Conservation (phyloP, 2,113 vertebrate genomes). For the Elephantulus edwardii region DNA sequence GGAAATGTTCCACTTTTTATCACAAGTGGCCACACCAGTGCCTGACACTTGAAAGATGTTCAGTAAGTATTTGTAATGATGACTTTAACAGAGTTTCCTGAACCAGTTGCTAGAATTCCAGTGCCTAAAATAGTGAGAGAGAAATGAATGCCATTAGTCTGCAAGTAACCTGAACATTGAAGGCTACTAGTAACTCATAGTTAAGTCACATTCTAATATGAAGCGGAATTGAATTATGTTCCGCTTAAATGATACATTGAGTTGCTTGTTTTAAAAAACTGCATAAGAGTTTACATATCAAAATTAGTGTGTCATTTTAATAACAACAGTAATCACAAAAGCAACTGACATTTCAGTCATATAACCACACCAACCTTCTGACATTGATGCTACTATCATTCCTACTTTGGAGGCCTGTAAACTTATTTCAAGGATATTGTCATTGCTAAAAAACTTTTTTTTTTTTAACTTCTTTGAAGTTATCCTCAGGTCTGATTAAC, state of each 20-base stretch:
- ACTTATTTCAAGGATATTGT: slow-evolving; percentile 33
- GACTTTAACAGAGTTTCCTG: slow-evolving; percentile 7
- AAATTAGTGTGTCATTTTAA: slow-evolving; percentile 43
- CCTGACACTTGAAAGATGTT: neutral
- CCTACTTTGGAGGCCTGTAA: neutral
- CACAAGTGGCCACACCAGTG: neutral
- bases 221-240: slow-evolving; percentile 10
- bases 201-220: neutral
- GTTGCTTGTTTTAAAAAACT: slow-evolving; percentile 35
- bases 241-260: neutral
- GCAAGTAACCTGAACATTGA: neutral
- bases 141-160: neutral
- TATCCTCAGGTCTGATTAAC: slow-evolving; percentile 24
- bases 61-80: slow-evolving; percentile 7
- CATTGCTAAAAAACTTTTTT: neutral
- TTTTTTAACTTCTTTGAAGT: slow-evolving; percentile 16
- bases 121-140: neutral
- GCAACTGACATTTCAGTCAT: neutral
- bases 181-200: neutral
- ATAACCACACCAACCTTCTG: neutral
- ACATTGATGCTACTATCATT: neutral
- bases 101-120: slow-evolving; percentile 26
- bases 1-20: neutral
- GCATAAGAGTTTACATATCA: neutral
- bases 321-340: neutral